phyloP scores from a whole-genome alignment of 2,113 vertebrate species.

The Dendropsophus ebraccatus region DNA sequence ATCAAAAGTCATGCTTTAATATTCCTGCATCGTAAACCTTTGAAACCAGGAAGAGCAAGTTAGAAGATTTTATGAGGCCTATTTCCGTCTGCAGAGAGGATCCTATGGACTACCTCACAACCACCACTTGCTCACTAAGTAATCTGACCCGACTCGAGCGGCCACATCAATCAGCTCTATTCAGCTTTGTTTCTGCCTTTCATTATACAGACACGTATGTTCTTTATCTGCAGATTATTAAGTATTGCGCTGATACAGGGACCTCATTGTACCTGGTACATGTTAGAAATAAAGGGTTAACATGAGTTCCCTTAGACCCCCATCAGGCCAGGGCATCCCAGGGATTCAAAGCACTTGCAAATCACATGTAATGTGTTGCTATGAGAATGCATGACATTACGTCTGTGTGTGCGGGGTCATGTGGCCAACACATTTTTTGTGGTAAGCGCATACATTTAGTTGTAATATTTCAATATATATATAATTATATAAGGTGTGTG shows the following conservation, averaged over 20 bases:
- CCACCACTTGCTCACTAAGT: background rate
- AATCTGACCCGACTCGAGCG: background rate
- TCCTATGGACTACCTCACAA: background rate
- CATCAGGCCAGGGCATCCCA: background rate
- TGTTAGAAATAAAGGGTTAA: background rate
- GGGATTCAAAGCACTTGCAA: background rate
- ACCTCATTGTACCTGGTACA: conserved; percentile 9
- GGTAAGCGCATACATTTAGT: too few relatives aligned
- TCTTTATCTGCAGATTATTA: background rate
- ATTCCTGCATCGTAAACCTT: background rate
- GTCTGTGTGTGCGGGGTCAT: too few relatives aligned
- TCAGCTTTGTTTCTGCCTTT: conserved; percentile 28
- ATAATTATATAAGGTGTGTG: too few relatives aligned
- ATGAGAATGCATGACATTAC: background rate
- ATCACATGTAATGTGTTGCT: background rate
- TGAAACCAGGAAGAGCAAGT: background rate
- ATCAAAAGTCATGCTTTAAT: background rate
- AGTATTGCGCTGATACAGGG: background rate
- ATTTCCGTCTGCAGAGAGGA: background rate
- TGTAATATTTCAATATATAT: too few relatives aligned
- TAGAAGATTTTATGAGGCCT: background rate
- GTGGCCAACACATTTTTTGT: too few relatives aligned
- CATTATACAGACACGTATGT: conserved; percentile 18
- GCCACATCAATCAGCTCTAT: conserved; percentile 28
- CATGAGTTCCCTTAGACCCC: background rate